Percentiles rank a stretch among this genome's conserved stretches.
Conservation (phyloP, 2,888 invertebrate species). For the Molanna angustata region DNA sequence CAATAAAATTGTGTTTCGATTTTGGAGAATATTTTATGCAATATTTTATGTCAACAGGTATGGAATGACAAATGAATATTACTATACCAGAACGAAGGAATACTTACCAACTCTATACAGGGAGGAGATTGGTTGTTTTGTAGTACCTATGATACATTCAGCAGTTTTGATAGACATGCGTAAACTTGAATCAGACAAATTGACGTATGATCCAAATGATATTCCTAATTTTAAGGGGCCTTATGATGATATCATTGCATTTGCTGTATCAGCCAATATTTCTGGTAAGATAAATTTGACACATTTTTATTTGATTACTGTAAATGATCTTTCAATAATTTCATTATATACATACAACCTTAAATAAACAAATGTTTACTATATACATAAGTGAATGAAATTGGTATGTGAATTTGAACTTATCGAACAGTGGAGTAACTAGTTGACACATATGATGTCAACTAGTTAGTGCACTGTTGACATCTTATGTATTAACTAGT, state of each 20-base stretch:
- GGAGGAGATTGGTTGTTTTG: conserved; percentile 69
- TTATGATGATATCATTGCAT: conserved; percentile 88
- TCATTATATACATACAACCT: too few species aligned
- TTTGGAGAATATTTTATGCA: conserved; percentile 9
- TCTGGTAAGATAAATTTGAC: conserved; percentile 48
- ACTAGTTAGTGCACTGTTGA: too few species aligned
- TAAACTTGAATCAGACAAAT: conserved; percentile 51
- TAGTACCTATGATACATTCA: conserved; percentile 90
- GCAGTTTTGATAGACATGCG: conserved; percentile 78
- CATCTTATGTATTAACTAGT: too few species aligned
- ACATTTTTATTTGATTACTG: neutral
- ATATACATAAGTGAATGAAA: too few species aligned
- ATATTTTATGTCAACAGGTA: conserved; percentile 43
- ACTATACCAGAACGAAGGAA: conserved; percentile 79
- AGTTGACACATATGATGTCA: too few species aligned
- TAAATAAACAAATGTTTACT: conserved; percentile 6
- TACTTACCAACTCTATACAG: conserved; percentile 77
- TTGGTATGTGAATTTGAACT: too few species aligned
- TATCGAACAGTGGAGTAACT: too few species aligned
- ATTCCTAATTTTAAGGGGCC: conserved; percentile 69
- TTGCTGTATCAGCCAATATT: conserved; percentile 78
- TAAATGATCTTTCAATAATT: too few species aligned
- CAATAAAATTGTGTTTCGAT: too few species aligned
- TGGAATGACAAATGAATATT: conserved; percentile 82
- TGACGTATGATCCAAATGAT: conserved; percentile 73